A percentile compares a stretch with the other conserved stretches of the same genome.
These are phyloP conservation scores for Dicaeum eximium DNA, from an alignment of 2,113 vertebrate genomes.

Conservation along the genomic window DNA sequence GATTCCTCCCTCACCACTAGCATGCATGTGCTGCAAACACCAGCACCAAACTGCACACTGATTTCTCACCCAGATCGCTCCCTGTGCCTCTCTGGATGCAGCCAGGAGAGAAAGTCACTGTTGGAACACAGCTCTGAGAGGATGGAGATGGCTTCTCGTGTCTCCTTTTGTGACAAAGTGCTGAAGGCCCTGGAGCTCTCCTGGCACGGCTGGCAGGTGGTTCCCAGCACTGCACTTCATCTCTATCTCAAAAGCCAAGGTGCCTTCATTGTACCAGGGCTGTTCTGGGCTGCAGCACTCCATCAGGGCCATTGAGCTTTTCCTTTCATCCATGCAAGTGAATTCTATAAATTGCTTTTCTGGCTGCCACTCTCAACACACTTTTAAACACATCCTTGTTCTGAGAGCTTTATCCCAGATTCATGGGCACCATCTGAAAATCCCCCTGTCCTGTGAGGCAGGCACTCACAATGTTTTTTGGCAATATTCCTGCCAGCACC, in stretches of 20 bases:
- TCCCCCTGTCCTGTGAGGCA: background rate
- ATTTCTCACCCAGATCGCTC: background rate
- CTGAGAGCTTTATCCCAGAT: background rate
- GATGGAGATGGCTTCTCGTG: background rate
- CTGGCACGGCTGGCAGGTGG: background rate
- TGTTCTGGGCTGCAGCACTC: background rate
- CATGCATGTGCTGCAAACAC: background rate
- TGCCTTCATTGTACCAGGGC: background rate
- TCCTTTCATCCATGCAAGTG: background rate
- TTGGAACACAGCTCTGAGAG: background rate
- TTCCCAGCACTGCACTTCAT: background rate
- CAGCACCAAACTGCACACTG: rapidly evolving
- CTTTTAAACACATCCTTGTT: background rate
- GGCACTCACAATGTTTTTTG: background rate
- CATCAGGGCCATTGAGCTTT: background rate
- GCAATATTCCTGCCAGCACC: background rate
- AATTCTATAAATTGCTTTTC: background rate
- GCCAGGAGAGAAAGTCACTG: background rate
- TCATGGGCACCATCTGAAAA: background rate
- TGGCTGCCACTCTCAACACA: background rate
- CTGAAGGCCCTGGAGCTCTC: background rate
- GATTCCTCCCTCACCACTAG: background rate
- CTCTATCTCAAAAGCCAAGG: background rate
- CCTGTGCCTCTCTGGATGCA: rapidly evolving
- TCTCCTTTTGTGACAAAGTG: background rate